A percentile compares a stretch with the other conserved stretches of the same genome.
phyloP scores from a whole-genome alignment of 2,888 invertebrate species.

The Orchesellides sinensis region DNA sequence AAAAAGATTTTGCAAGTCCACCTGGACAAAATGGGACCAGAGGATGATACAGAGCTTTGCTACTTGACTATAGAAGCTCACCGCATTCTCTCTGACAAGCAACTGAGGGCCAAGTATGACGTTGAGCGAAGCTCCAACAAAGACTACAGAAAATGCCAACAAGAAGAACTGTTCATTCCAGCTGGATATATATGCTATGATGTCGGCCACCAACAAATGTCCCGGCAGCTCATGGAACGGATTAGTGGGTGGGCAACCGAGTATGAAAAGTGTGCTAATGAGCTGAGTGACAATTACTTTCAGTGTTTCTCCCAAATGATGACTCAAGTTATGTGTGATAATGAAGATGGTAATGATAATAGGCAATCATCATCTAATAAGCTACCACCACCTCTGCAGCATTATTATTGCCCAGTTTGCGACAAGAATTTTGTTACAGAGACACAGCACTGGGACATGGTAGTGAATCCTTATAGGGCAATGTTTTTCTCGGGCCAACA shows the following conservation, averaged over 20 bases:
- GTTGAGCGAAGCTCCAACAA: conserved; percentile 61
- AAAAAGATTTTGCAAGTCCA: conserved; percentile 69
- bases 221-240: conserved; percentile 54
- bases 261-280: conserved; percentile 53
- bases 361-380: background rate
- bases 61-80: conserved; percentile 70
- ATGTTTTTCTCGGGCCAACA: conserved; percentile 60
- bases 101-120: conserved; percentile 65
- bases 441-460: conserved; percentile 65
- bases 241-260: conserved; percentile 67
- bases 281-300: conserved; percentile 70
- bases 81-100: conserved; percentile 66
- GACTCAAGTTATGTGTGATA: conserved; percentile 36
- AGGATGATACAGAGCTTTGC: conserved; percentile 62
- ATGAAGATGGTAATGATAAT: background rate
- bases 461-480: conserved; percentile 60
- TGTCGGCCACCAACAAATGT: conserved; percentile 65
- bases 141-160: no score
- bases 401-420: conserved; percentile 61
- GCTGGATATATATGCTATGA: conserved; percentile 71
- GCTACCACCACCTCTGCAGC: background rate
- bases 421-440: conserved; percentile 59
- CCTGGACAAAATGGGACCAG: conserved; percentile 66
- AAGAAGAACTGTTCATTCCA: conserved; percentile 57
- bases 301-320: conserved; percentile 61